Conservation (phyloP, 2,888 invertebrate genomes). For the Antitype chi region DNA sequence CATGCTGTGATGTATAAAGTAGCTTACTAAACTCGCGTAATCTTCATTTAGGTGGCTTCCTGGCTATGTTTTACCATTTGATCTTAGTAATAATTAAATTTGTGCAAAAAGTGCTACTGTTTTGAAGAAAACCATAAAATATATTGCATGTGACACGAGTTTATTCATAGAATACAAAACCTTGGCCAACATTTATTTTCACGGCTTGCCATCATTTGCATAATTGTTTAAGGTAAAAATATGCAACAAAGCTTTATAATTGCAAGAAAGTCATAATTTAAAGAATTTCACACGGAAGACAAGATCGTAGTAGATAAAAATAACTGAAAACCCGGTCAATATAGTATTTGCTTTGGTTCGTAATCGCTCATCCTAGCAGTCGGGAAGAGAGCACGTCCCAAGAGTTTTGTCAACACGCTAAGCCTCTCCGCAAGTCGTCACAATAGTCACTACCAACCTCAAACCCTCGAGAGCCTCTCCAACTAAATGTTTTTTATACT, state of each 20-base stretch:
- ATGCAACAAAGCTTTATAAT: not conserved
- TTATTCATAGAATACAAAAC: not conserved
- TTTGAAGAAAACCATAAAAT: constrained; percentile 6
- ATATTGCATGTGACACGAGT: not conserved
- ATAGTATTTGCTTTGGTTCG: constrained; percentile 63
- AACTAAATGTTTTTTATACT: constrained; percentile 54
- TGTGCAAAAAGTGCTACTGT: not conserved
- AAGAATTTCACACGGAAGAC: not conserved
- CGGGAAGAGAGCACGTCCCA: constrained; percentile 74
- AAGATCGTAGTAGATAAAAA: constrained; percentile 39
- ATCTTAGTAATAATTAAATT: not conserved
- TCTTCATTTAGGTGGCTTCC: not conserved
- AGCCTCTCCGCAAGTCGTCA: constrained; percentile 69
- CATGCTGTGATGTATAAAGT: not conserved
- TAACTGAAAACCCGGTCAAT: constrained; percentile 51
- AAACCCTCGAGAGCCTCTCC: constrained; percentile 46
- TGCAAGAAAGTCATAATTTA: not conserved
- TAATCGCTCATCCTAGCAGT: constrained; percentile 70
- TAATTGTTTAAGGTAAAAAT: not conserved
- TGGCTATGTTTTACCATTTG: not conserved
- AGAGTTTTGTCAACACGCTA: constrained; percentile 79
- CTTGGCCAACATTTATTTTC: no score
- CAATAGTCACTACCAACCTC: constrained; percentile 66
- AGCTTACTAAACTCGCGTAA: not conserved
- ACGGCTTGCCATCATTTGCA: not conserved